phyloP scores from a whole-genome alignment of 2,888 invertebrate genomes.

The Scaptomyza tumidula region DNA sequence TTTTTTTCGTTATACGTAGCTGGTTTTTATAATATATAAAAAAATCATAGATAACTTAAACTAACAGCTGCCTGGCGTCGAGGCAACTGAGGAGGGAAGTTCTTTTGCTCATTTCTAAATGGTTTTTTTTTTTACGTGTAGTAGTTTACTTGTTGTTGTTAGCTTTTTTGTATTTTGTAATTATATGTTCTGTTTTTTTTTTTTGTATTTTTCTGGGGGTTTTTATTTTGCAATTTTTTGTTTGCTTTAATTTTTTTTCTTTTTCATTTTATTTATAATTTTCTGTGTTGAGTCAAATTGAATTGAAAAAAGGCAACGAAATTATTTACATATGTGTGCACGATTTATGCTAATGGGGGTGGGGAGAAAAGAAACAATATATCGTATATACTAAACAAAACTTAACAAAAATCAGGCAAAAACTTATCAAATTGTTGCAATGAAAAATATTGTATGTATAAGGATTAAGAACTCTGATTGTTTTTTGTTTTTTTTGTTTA shows the following conservation, averaged over 20 bases:
- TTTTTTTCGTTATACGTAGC: not conserved
- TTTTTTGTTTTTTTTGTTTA: conserved; percentile 4
- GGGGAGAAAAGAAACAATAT: conserved; percentile 4
- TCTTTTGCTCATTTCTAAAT: conserved; percentile 76
- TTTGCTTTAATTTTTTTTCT: conserved; percentile 35
- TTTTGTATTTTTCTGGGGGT: conserved; percentile 11
- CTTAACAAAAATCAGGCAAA: conserved; percentile 50
- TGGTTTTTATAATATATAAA: conserved; percentile 48
- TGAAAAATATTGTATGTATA: not conserved
- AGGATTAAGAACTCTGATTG: conserved; percentile 8
- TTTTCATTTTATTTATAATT: not conserved
- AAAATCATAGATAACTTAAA: conserved; percentile 75
- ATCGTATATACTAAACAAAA: conserved; percentile 53
- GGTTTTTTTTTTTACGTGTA: conserved; percentile 44
- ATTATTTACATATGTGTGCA: conserved; percentile 72
- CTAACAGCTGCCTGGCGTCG: conserved; percentile 70
- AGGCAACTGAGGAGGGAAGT: conserved; percentile 79
- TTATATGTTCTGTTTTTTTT: conserved; percentile 1
- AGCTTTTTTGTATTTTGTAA: conserved; percentile 4
- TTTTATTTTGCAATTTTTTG: conserved; percentile 35
- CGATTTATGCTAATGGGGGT: conserved; percentile 34
- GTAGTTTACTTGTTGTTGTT: conserved; percentile 32
- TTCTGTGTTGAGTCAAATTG: conserved; percentile 47
- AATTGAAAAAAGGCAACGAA: conserved; percentile 68
- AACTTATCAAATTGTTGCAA: conserved; percentile 35